Evolutionary conservation across 2,797 vertebrate genomes (phyloP).

Genomic region (Geotrypetes seraphini): DNA sequence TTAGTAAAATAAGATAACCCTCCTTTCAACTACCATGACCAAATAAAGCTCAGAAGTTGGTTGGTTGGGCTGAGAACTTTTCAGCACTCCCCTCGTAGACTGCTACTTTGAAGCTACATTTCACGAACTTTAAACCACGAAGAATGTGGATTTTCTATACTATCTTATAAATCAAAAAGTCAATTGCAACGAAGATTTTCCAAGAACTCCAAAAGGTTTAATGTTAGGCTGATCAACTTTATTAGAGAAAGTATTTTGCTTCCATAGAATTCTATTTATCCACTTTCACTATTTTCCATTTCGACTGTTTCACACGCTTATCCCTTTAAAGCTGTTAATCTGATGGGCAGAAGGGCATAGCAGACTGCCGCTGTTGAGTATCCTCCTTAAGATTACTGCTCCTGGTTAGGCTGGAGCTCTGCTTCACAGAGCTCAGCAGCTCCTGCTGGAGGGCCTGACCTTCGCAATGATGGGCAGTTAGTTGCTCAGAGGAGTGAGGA

Average conservation of each 20-base stretch:
- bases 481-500: slow-evolving; percentile 30
- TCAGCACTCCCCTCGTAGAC: too few relatives aligned
- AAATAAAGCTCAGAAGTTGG: too few relatives aligned
- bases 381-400: slow-evolving; percentile 7
- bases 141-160: too few relatives aligned
- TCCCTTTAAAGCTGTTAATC: slow-evolving; percentile 4
- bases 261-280: neutral
- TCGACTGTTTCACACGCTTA: neutral
- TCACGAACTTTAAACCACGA: too few relatives aligned
- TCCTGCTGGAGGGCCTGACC: slow-evolving; percentile 14
- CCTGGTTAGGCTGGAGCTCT: slow-evolving; percentile 10
- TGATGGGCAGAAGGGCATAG: neutral
- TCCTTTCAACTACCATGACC: too few relatives aligned
- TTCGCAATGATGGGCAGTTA: slow-evolving; percentile 23
- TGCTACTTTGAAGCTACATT: too few relatives aligned
- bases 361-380: slow-evolving; percentile 4
- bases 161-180: too few relatives aligned
- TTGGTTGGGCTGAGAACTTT: too few relatives aligned
- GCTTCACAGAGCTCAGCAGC: slow-evolving; percentile 7
- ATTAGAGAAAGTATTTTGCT: neutral
- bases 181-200: too few relatives aligned
- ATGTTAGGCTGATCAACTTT: too few relatives aligned
- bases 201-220: too few relatives aligned
- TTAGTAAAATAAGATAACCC: too few relatives aligned
- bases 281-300: slow-evolving; percentile 2